phyloP scores from a whole-genome alignment of 2,888 invertebrate species.

The Apamea anceps region DNA sequence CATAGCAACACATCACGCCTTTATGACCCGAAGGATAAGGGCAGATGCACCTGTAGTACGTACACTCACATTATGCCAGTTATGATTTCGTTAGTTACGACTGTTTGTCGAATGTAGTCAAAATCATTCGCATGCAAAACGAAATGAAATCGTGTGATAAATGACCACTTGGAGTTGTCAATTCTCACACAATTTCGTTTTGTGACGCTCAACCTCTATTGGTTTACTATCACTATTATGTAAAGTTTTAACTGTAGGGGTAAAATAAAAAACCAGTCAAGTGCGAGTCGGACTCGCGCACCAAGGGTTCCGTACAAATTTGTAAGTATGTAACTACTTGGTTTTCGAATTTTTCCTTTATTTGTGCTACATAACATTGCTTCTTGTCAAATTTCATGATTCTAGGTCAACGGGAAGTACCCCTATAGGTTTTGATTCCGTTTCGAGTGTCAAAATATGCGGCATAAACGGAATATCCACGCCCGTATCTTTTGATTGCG shows the following conservation, averaged over 20 bases:
- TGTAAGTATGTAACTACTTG: too few species aligned
- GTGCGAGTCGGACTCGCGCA: too few species aligned
- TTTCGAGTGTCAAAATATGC: too few species aligned
- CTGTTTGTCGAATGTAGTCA: background rate
- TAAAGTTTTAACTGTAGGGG: background rate
- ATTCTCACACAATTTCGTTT: constrained; percentile 5
- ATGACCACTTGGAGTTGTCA: background rate
- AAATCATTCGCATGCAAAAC: background rate
- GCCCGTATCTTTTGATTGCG: too few species aligned
- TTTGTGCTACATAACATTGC: too few species aligned
- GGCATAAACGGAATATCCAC: too few species aligned
- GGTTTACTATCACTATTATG: background rate
- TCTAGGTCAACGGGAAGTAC: too few species aligned
- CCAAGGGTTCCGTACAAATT: too few species aligned
- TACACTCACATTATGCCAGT: background rate
- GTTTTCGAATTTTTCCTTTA: too few species aligned
- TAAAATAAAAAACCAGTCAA: background rate
- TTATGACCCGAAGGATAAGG: background rate
- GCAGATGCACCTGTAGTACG: background rate
- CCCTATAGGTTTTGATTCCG: too few species aligned
- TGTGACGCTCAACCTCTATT: too few species aligned
- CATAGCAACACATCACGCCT: background rate
- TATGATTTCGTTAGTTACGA: background rate
- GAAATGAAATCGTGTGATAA: background rate
- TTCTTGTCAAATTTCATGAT: too few species aligned